Evolutionary conservation across 2,888 invertebrate genomes (phyloP).

Genomic region (Scelioninae gen. 1): DNA sequence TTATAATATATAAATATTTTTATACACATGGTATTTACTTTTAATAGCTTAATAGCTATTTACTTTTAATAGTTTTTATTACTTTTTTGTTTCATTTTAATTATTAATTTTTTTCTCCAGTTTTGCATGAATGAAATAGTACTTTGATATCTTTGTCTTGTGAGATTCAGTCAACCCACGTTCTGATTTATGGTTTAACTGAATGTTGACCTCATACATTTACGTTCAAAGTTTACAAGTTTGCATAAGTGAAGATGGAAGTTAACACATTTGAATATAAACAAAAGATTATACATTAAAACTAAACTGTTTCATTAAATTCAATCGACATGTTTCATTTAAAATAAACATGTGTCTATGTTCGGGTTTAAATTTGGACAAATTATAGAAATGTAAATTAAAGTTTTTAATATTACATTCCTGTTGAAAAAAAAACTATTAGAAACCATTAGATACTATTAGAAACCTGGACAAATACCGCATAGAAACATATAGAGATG

Average conservation of each 20-base stretch:
- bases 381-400: too few species aligned
- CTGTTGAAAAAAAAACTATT: too few species aligned
- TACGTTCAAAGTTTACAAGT: conserved; percentile 37
- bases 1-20: too few species aligned
- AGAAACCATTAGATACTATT: too few species aligned
- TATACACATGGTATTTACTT: too few species aligned
- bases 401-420: too few species aligned
- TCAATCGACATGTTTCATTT: neutral
- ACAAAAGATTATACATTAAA: conserved; percentile 7
- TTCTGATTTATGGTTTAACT: conserved; percentile 30
- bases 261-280: conserved; percentile 34
- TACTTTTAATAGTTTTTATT: too few species aligned
- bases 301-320: conserved; percentile 7
- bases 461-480: too few species aligned
- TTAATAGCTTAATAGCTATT: too few species aligned
- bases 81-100: neutral
- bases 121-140: neutral
- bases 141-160: conserved; percentile 28
- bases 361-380: too few species aligned
- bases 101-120: neutral
- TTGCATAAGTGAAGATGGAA: conserved; percentile 32
- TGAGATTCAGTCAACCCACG: conserved; percentile 28
- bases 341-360: too few species aligned
- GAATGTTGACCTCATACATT: conserved; percentile 48
- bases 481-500: too few species aligned